Evolutionary conservation across 2,888 invertebrate genomes (phyloP).

Genomic region (Elegia similella): DNA sequence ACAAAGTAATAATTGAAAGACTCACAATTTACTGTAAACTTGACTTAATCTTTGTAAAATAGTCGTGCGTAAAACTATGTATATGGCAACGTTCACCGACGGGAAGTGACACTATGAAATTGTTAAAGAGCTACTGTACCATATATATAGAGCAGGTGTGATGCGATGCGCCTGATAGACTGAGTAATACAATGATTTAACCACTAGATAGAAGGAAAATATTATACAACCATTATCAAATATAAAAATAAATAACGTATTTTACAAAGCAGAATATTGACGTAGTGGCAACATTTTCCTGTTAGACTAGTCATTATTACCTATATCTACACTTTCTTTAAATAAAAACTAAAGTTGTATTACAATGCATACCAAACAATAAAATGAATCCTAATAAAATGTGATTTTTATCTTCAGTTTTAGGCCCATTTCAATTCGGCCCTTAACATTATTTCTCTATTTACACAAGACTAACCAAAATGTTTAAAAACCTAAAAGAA

Average conservation of each 20-base stretch:
- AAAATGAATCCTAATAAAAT: constrained; percentile 38
- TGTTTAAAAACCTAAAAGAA: not conserved
- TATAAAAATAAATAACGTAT: constrained; percentile 78
- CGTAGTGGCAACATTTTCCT: constrained; percentile 76
- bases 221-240: constrained; percentile 66
- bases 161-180: constrained; percentile 57
- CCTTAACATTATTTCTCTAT: constrained; percentile 26
- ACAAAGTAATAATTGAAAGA: constrained; percentile 33
- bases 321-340: constrained; percentile 65
- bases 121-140: not conserved
- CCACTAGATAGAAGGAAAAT: constrained; percentile 55
- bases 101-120: not conserved
- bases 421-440: constrained; percentile 28
- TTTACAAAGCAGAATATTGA: constrained; percentile 78
- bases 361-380: constrained; percentile 47
- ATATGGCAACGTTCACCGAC: not conserved
- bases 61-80: constrained; percentile 26
- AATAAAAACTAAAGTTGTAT: constrained; percentile 49
- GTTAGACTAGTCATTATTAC: constrained; percentile 77
- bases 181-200: constrained; percentile 52
- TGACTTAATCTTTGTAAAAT: constrained; percentile 43
- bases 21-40: constrained; percentile 43
- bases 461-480: constrained; percentile 24
- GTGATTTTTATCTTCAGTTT: constrained; percentile 30
- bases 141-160: constrained; percentile 1